Base-by-base conservation (phyloP, 2,888 invertebrate species). In the Salticus scenicus region DNA sequence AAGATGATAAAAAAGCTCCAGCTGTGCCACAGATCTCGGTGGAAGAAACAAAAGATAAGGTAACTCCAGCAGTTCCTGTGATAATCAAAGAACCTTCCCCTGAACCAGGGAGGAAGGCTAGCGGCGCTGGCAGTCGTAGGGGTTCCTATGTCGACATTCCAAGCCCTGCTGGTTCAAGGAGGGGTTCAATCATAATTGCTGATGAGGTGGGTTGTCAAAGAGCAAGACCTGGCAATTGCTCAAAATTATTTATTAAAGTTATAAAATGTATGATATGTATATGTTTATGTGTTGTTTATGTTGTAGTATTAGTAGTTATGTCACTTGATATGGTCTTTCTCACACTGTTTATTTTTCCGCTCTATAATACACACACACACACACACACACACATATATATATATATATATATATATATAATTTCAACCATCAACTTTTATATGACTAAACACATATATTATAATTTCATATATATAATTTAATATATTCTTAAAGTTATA, bases 141-240 rank as follows among this genome's bases (percentile, higher is more conserved):
- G 97, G 97, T 84, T 97, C 97, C 73, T 94, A 97, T 86, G 95
- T 97, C 90, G 97, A 97, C 42, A 71, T 78, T 64, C 67, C 75
- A 31, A 82, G 86, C 66, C 76, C 88, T 66, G 88, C 87, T 57
- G 88, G 89, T 57, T 87, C 87, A 30, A 90, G 96, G 96, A 57
- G 97, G 97, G 91, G 95, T 94, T 91, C 96, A 90, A 94, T 97
- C 89, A 95, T 97, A 90, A 97, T 97, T 91, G 96, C 96, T 91
- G 97, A 97, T 92, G 97, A 97, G 96, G 97, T 97, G 95, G 92
- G 93, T 92, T 91, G 84, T 88, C 75, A 42, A 82, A 79, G 79
- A 80, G 70, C 75, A 63, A 81, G 86, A 82, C 87, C 83, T 87
- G 82, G 79, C 72, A 51, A 64, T 80, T 80, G 47, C 31, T 67